Percentiles rank a stretch among this genome's conserved stretches.
These are phyloP conservation scores for Scolanthus callimorphus DNA, from an alignment of 92 coral and sea anemone genomes.

Conservation along the genomic window DNA sequence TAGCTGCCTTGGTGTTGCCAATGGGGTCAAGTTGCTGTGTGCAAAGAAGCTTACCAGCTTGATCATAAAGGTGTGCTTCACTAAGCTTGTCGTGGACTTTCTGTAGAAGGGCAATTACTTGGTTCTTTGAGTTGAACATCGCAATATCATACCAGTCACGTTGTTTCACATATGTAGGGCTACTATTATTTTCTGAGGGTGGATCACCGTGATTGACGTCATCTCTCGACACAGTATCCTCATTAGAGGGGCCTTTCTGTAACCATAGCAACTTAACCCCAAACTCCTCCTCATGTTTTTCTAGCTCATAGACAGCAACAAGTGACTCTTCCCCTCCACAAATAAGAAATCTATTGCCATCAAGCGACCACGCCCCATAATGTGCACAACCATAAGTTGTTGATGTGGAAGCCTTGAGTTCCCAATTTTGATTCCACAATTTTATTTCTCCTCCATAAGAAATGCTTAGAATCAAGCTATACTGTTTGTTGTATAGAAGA, in stretches of 20 bases:
- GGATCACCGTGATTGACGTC: background rate
- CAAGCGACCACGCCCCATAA: slow-evolving; percentile 60
- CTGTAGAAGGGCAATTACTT: slow-evolving; percentile 60
- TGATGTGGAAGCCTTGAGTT: slow-evolving; percentile 18
- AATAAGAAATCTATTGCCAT: slow-evolving; percentile 45
- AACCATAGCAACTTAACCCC: slow-evolving; percentile 18
- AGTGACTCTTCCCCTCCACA: slow-evolving; percentile 58
- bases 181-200: slow-evolving; percentile 8
- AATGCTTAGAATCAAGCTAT: slow-evolving; percentile 33
- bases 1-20: slow-evolving; percentile 60
- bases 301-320: slow-evolving; percentile 42
- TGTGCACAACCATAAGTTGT: slow-evolving; percentile 32
- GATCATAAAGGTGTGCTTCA: slow-evolving; percentile 57
- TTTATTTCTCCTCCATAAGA: slow-evolving; percentile 78
- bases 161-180: slow-evolving; percentile 66
- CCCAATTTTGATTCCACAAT: slow-evolving; percentile 59
- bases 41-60: slow-evolving; percentile 34
- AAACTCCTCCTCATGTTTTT: slow-evolving; percentile 6
- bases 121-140: slow-evolving; percentile 36
- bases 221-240: slow-evolving; percentile 1
- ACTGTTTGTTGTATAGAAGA: slow-evolving; percentile 48
- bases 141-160: slow-evolving; percentile 66
- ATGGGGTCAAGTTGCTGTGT: slow-evolving; percentile 59
- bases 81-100: slow-evolving; percentile 54
- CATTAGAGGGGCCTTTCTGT: slow-evolving; percentile 1